Base-by-base conservation (phyloP, 2,113 vertebrate genomes). In the Prietella phreatophila region DNA sequence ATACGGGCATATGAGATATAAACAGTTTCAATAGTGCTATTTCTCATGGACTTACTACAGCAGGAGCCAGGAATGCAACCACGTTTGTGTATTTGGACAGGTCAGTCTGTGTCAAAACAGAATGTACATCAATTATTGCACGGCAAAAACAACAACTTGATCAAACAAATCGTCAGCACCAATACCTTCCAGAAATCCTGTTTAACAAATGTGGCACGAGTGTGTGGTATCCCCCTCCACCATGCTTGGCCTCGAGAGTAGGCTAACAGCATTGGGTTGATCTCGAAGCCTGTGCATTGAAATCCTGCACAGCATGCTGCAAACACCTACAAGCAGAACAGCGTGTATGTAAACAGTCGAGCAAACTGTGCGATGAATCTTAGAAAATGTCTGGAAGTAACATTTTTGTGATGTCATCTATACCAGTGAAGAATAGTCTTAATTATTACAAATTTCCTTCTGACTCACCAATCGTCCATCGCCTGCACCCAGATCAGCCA, bases 221-320 rank as follows among this genome's bases (percentile, higher is more conserved):
- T 80, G 75, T 47, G 42, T 60, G 91, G 91, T 69, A 90, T 67
- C 1, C 88, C 89, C 22, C 27, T 87, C 91, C 88, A 90, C 83
- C 81, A 79, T 2, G 87, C 88, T 56, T 84, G 71, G 55, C 56
- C 56, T 88, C 76, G 86, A 0, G 90, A 91, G 67, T 85, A 93
- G 42, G 75, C 83, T 67, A 91, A 17, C 84, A 92, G 85, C 25
- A 92, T n/a, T 0, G 89, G 50, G 89, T 93, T 92, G 50, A 93
- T 85, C 83, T 92, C 88, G 88, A 91, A 92, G 8, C 90, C 91
- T n/a, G 88, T 91, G 73, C 92, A 85, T n/a, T 89, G 89, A 84
- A 92, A 90, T 39, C 91, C 91, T 27, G 84, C 25, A 17, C 88
- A 76, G 3, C 67, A 80, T 42, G 91, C 90, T 33, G 88, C 84